Percentiles rank a stretch among this genome's conserved stretches.
Conservation (phyloP, 2,113 vertebrate species). For the Scomber colias region DNA sequence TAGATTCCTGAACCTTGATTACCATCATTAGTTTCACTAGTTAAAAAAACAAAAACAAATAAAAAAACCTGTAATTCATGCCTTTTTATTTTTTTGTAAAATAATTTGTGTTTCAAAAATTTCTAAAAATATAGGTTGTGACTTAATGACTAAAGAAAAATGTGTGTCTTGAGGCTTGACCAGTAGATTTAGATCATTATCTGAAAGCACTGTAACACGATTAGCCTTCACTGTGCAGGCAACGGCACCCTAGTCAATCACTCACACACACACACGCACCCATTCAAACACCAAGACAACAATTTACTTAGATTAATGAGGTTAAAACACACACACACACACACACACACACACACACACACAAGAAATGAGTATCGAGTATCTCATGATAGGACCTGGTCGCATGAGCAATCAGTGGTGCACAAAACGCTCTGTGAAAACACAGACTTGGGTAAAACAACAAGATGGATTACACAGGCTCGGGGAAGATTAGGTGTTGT, state of each 20-base stretch:
- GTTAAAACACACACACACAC: slow-evolving; percentile 6
- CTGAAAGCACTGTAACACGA: slow-evolving; percentile 54
- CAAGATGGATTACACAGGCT: slow-evolving; percentile 66
- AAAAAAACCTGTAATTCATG: too few species aligned
- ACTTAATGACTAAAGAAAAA: too few species aligned
- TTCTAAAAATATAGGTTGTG: too few species aligned
- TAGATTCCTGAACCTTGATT: too few species aligned
- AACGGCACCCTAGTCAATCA: slow-evolving; percentile 7
- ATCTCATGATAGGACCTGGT: slow-evolving; percentile 25
- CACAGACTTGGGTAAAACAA: slow-evolving; percentile 59
- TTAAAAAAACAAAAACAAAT: too few species aligned
- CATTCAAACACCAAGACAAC: slow-evolving; percentile 14
- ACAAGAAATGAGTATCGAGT: slow-evolving; percentile 45
- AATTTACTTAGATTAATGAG: slow-evolving; percentile 57
- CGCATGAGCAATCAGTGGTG: background rate
- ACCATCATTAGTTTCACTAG: too few species aligned
- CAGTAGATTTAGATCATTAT: slow-evolving; percentile 50
- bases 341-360: background rate
- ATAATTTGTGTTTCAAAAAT: too few species aligned
- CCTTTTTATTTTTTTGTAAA: too few species aligned
- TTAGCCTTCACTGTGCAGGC: slow-evolving; percentile 42
- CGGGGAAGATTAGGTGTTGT: slow-evolving; percentile 57
- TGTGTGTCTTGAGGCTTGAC: too few species aligned
- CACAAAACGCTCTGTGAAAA: slow-evolving; percentile 30
- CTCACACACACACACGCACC: slow-evolving; percentile 2